Evolutionary conservation across 2,888 invertebrate genomes (phyloP), one percentile per base, ranked within the genome.

Genomic region (Pherbina coryleti): DNA sequence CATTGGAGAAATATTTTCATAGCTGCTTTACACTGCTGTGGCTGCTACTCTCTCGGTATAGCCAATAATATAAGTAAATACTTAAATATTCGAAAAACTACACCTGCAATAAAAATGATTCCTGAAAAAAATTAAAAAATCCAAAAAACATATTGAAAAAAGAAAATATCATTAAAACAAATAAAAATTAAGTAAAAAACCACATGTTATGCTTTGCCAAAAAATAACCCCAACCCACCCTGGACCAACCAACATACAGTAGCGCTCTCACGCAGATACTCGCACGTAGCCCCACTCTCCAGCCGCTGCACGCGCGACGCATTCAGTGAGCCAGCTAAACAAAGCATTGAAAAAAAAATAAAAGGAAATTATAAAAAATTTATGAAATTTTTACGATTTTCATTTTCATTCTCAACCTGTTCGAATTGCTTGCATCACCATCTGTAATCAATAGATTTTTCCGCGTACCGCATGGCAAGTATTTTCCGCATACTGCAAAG

Each of bases 381-480:
- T 51, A 28, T 49, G 51, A 70, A 53, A 11, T 49, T 67, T 37
- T 44, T 44, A 44, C 14, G 44, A 44, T 66, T 64, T 31, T 66
- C 64, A 19, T 31, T 28, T 70, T 70, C 70, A 70, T 28, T 70
- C 28, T 53, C 31, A n/a, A 53, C 51, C n/a, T 25, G n/a, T 53
- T 51, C 31, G 28, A 53, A 53, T 22, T 44, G 67, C 19, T 28
- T 69, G 22, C 25, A 51, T 14, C 19, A 71, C n/a, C 57, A 57
- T 28, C 57, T 57, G 57, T 71, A 53, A 74, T 44, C 49, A 62
- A 64, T 62, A 53, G 49, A 74, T 62, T 60, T n/a, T 49, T 70
- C 22, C n/a, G 34, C 55, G 69, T 49, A 69, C 49, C 69, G 51
- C 69, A 69, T 69, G 72, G 22, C n/a, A 57, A 72, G n/a, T 19